Evolutionary conservation across 2,888 invertebrate genomes (phyloP), one percentile per base, ranked within the genome.

Genomic region (Celastrina argiolus): DNA sequence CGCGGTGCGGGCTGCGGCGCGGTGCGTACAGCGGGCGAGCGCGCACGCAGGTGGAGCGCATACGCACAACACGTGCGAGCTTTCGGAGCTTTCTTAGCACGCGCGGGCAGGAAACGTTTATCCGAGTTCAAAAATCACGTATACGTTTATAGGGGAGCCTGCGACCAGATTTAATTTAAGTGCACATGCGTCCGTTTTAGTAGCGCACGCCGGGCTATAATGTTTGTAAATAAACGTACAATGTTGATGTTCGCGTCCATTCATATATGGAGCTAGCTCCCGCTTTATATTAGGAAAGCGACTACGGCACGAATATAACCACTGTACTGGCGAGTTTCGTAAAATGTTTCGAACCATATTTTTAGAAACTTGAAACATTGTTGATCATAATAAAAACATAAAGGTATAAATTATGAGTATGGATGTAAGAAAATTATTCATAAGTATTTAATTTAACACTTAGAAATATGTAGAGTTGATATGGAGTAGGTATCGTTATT

Each of bases 221-320:
- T 89, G 89, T 90, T 90, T 87, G 89, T 90, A 89, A 90, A 90
- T 87, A 89, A 82, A 80, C 80, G 76, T 75, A 76, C 78, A 75
- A 74, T 82, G 83, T 83, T 81, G 81, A 81, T 76, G 77, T 78
- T 77, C 73, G 72, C 81, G 81, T 80, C 81, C 85, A 84, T 84
- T 84, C 83, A 83, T 83, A 83, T 80, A 78, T 76, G 74, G 74
- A 69, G 72, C 70, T 67, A 67, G 74, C 73, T 71, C 72, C 66
- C 73, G 71, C 70, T 59, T 67, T 68, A 66, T 73, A 70, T 69
- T 61, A 66, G 64, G 65, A 61, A 26, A 34, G 51, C 31, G 42
- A 41, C 28, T 58, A 10, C n/a, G 8, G 59, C 10, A 39, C 39
- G 34, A 22, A 61, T 36, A 61, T 61, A 61, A 36, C 39, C 12